Conservation (phyloP, 2,113 vertebrate species). For the Corythaeola cristata region DNA sequence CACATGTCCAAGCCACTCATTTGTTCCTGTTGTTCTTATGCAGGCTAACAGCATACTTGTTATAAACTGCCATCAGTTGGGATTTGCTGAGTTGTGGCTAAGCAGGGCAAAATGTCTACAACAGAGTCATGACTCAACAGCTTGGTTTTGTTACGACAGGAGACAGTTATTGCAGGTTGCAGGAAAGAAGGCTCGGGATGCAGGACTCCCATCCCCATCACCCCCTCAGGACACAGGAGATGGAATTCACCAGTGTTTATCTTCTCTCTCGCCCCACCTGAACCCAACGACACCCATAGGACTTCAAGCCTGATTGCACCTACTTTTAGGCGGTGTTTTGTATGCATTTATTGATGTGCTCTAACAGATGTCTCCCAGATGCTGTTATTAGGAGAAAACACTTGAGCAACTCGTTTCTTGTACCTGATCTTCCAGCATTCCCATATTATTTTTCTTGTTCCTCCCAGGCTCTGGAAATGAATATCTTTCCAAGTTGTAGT, state of each 20-base stretch:
- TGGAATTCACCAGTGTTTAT: background rate
- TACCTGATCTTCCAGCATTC: background rate
- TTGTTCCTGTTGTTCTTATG: background rate
- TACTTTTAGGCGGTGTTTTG: background rate
- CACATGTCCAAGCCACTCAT: background rate
- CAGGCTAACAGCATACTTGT: background rate
- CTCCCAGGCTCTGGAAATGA: background rate
- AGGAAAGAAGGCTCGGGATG: accelerated
- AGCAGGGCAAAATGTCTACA: background rate
- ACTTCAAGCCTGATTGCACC: background rate
- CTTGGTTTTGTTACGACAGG: background rate
- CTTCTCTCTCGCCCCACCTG: background rate
- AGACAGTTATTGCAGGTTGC: background rate
- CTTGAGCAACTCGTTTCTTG: background rate
- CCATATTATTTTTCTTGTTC: background rate
- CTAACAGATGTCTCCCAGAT: background rate
- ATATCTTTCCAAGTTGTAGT: background rate
- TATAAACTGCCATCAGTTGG: background rate
- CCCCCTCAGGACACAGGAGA: background rate
- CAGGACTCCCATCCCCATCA: background rate
- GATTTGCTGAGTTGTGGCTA: background rate
- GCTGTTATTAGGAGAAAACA: background rate
- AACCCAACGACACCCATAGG: background rate
- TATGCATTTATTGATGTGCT: background rate
- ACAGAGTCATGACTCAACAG: background rate